Percentiles rank a stretch among this genome's conserved stretches.
Evolutionary conservation across 53 echinoderm and acorn worm species (phyloP).

Genomic region (Mesocentrotus franciscanus): DNA sequence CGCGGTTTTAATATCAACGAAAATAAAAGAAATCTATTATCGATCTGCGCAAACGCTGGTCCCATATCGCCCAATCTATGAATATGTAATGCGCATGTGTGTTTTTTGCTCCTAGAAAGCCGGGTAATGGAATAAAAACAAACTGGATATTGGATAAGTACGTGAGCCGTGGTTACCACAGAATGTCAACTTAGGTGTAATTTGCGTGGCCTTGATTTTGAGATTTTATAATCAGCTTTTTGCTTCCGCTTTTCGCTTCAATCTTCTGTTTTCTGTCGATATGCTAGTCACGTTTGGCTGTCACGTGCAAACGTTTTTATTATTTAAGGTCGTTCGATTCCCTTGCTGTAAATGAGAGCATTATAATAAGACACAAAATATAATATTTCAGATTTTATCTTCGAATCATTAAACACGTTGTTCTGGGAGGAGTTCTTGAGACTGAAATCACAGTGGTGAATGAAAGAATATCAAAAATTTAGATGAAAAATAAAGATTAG

Average conservation of each 20-base stretch:
- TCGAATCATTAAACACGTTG: neutral
- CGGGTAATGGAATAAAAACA: conserved; percentile 19
- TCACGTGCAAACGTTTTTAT: neutral
- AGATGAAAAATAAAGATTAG: neutral
- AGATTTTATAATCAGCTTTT: neutral
- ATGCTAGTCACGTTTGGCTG: neutral
- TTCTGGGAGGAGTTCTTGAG: neutral
- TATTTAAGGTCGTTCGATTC: neutral
- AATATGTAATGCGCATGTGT: conserved; percentile 2
- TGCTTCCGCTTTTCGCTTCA: neutral
- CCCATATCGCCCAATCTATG: neutral
- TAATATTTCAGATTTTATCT: neutral
- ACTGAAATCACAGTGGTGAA: neutral
- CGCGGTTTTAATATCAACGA: neutral
- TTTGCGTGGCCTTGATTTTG: neutral
- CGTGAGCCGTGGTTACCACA: neutral
- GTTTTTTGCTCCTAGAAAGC: neutral
- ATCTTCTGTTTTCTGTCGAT: neutral
- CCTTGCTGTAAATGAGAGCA: neutral
- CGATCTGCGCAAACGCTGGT: neutral
- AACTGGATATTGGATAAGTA: neutral
- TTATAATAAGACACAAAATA: neutral
- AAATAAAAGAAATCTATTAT: conserved; percentile 25
- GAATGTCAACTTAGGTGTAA: neutral
- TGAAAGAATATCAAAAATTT: neutral